Evolutionary conservation across 2,888 invertebrate species (phyloP).

Genomic region (Pycnomerus fuliginosus): DNA sequence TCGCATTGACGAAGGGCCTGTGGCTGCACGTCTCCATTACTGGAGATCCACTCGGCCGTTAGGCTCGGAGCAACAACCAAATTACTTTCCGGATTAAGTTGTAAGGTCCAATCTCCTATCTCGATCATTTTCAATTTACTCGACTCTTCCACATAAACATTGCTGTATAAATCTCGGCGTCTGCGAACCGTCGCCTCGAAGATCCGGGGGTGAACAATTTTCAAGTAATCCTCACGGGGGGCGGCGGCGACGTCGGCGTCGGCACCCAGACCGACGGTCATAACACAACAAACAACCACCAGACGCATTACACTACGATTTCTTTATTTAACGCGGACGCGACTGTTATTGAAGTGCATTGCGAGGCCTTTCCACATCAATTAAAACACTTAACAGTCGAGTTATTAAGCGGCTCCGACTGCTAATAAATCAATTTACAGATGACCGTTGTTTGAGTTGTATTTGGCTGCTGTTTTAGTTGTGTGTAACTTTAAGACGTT

Average conservation of each 20-base stretch:
- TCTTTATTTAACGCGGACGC: too few species aligned
- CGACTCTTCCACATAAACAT: conserved; percentile 33
- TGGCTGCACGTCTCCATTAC: conserved; percentile 24
- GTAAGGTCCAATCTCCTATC: conserved; percentile 40
- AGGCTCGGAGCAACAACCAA: conserved; percentile 37
- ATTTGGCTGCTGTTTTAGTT: too few species aligned
- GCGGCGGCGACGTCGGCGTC: conserved; percentile 2
- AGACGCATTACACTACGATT: too few species aligned
- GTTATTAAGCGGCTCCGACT: too few species aligned
- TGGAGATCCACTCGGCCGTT: conserved; percentile 37
- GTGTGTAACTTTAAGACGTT: too few species aligned
- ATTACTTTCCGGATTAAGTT: conserved; percentile 39
- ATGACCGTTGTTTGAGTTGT: too few species aligned
- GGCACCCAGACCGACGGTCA: not conserved
- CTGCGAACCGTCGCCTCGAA: conserved; percentile 24
- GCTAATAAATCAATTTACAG: too few species aligned
- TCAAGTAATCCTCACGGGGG: too few species aligned
- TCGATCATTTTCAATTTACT: conserved; percentile 37
- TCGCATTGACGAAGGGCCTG: conserved; percentile 34
- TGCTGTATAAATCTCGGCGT: conserved; percentile 29
- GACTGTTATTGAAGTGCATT: too few species aligned
- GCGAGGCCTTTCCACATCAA: too few species aligned
- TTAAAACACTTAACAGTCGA: too few species aligned
- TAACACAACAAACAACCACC: conserved; percentile 5
- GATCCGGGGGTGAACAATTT: conserved; percentile 36